These are phyloP conservation scores for Polyergus mexicanus DNA, from an alignment of 1,140 invertebrate genomes.

Conservation along the genomic window DNA sequence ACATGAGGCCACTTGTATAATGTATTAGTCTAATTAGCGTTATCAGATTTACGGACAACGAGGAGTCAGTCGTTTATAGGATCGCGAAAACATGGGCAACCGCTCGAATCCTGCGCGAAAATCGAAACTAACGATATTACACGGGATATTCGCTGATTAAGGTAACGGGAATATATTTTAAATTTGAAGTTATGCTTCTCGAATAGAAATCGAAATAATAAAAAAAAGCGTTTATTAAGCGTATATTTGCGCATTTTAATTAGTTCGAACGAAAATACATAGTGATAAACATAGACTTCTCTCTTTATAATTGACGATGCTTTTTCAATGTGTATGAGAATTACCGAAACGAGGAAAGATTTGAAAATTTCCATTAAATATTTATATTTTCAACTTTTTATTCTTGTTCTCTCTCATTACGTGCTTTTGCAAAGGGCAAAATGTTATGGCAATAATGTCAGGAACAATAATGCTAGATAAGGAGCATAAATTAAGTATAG, in stretches of 20 bases:
- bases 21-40: constrained; percentile 72
- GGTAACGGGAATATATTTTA: neutral
- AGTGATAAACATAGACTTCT: neutral
- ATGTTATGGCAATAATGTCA: neutral
- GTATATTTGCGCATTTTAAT: neutral
- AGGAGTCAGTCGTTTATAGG: constrained; percentile 66
- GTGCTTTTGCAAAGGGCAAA: neutral
- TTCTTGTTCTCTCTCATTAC: neutral
- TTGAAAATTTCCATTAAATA: constrained; percentile 15
- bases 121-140: constrained; percentile 47
- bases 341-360: constrained; percentile 22
- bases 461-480: neutral
- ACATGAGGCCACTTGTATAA: constrained; percentile 56
- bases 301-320: neutral
- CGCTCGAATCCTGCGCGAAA: constrained; percentile 13
- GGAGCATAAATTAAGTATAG: neutral
- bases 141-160: constrained; percentile 10
- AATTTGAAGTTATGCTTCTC: neutral
- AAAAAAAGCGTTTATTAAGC: neutral
- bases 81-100: constrained; percentile 14
- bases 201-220: neutral
- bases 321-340: neutral
- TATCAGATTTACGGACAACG: constrained; percentile 71
- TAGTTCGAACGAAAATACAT: neutral
- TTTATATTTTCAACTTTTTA: constrained; percentile 10